Percentiles rank a stretch among this genome's conserved stretches.
phyloP scores from a whole-genome alignment of 2,797 vertebrate species.

The Mormyrops boulengeri region DNA sequence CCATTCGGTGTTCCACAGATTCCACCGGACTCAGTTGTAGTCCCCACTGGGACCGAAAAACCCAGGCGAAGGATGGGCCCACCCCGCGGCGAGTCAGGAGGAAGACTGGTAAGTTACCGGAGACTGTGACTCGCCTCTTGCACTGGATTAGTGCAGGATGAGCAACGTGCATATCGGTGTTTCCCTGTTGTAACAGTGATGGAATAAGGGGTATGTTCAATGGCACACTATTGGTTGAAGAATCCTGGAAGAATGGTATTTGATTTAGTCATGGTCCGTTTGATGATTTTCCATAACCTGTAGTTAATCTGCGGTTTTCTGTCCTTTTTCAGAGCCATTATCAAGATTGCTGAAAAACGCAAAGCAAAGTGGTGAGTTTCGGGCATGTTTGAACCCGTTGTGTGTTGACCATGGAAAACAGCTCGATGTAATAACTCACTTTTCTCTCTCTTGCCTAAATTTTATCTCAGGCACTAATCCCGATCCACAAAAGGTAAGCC shows the following conservation, averaged over 20 bases:
- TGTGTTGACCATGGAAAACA: not conserved
- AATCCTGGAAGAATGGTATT: not conserved
- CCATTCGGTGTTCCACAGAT: conserved; percentile 55
- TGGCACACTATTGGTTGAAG: not conserved
- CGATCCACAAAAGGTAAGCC: conserved; percentile 66
- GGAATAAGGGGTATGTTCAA: not conserved
- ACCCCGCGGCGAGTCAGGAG: conserved; percentile 75
- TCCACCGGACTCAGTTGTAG: conserved; percentile 86
- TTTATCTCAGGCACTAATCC: conserved; percentile 57
- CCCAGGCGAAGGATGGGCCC: conserved; percentile 72
- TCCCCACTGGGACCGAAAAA: conserved; percentile 70
- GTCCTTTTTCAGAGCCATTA: conserved; percentile 72
- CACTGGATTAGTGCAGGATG: not conserved
- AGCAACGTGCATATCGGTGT: not conserved
- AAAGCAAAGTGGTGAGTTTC: conserved; percentile 76
- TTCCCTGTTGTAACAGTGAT: not conserved
- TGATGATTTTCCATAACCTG: not conserved
- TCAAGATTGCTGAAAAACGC: conserved; percentile 83
- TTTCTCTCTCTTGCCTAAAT: conserved; percentile 13
- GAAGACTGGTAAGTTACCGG: conserved; percentile 73
- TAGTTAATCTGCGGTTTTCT: not conserved
- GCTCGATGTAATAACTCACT: not conserved
- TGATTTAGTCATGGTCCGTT: not conserved
- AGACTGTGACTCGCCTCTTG: conserved; percentile 15
- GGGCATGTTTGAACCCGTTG: not conserved